Evolutionary conservation across 2,888 invertebrate genomes (phyloP).

Genomic region (Electrophaes corylata): DNA sequence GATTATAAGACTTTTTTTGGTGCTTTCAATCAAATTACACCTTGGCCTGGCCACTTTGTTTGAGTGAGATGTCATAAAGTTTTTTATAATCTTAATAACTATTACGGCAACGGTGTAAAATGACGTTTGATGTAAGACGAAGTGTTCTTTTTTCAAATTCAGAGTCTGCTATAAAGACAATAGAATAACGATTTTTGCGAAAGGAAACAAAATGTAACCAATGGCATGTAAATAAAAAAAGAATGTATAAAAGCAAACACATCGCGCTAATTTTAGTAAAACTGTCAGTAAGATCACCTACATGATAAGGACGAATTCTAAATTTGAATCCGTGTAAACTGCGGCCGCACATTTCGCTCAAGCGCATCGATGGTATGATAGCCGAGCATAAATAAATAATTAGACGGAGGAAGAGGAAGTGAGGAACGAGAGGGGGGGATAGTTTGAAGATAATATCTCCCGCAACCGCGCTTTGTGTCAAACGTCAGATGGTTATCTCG

Average conservation of each 20-base stretch:
- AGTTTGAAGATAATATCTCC: constrained; percentile 79
- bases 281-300: constrained; percentile 72
- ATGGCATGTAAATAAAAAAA: background rate
- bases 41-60: constrained; percentile 75
- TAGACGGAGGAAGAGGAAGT: constrained; percentile 76
- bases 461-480: constrained; percentile 83
- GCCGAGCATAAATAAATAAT: constrained; percentile 81
- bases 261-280: constrained; percentile 56
- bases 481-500: constrained; percentile 81
- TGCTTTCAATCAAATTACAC: constrained; percentile 85
- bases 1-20: constrained; percentile 83
- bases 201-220: background rate
- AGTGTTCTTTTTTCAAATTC: too few relatives aligned
- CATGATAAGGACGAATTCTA: constrained; percentile 73
- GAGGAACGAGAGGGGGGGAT: constrained; percentile 61
- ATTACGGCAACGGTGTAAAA: constrained; percentile 71
- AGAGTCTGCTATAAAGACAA: too few relatives aligned
- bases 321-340: constrained; percentile 75
- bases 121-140: constrained; percentile 45
- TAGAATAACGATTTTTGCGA: background rate
- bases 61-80: constrained; percentile 82
- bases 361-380: constrained; percentile 81
- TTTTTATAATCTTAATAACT: constrained; percentile 60
- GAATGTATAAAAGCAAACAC: constrained; percentile 37
- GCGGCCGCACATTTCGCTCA: constrained; percentile 70